Base-by-base conservation (phyloP, 35 echinoderm and acorn worm genomes). In the Amphiura filiformis region DNA sequence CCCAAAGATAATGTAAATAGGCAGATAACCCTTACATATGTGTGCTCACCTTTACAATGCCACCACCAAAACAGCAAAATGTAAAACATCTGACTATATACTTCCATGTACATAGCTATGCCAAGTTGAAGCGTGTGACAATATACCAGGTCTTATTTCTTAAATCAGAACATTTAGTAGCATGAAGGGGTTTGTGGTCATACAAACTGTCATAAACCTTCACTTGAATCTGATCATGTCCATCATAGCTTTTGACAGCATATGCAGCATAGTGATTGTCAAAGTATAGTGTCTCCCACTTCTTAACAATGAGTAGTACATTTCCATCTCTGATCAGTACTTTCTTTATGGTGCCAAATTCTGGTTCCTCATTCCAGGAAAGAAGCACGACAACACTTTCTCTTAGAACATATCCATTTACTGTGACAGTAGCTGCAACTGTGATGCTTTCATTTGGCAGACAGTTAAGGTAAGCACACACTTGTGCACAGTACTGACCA, bases 301-400 rank as follows among this genome's bases (percentile, higher is more conserved):
- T 44, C 28, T 83, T 87, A 20, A 87, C 28, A 4, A 92, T 77
- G 31, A 92, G 79, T 32, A 83, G 56, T 7, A 88, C 12, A 28
- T 32, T 70, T n/a, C 42, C 65, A 33, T 83, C 39, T 5, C 18
- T 36, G 34, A 83, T 65, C 56, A 92, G 4, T 9, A 92, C 81
- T 31, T 44, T 13, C 39, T 75, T 56, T 70, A 92, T 78, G 38
- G 78, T 81, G 5, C 79, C 49, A 88, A 92, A 92, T 0, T 65
- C 31, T 76, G 91, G 84, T 57, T 93, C 82, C 80, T 89, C 87
- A 80, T 78, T 37, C 80, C 87, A 84, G 17, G 79, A 76, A 30
- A 61, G 26, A 1, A 88, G 57, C 65, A 93, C 23, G 52, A 80
- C 85, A 28, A 86, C 31, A 80, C 85, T 93, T 5, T 41, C 14